Conservation (phyloP, 2,888 invertebrate species). For the Cerceris rybyensis region DNA sequence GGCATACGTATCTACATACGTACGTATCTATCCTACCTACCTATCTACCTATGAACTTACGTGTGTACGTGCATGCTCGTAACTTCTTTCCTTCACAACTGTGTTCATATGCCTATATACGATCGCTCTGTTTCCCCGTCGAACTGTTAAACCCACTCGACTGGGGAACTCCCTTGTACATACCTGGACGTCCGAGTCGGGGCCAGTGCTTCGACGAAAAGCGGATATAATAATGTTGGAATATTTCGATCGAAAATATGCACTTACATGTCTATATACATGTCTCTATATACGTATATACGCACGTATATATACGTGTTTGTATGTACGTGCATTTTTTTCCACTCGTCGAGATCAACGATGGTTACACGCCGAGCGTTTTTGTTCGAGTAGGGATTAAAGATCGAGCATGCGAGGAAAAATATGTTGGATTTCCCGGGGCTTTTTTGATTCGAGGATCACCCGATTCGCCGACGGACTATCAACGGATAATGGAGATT, state of each 20-base stretch:
- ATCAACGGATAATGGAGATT: not conserved
- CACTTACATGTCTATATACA: conserved; percentile 12
- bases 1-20: conserved; percentile 42
- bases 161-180: conserved; percentile 48
- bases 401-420: conserved; percentile 34
- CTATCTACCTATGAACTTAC: conserved; percentile 39
- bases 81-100: conserved; percentile 63
- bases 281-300: conserved; percentile 5
- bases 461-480: not conserved
- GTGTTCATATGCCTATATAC: conserved; percentile 41
- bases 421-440: conserved; percentile 33
- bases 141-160: conserved; percentile 69
- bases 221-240: conserved; percentile 69
- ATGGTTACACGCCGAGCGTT: conserved; percentile 21
- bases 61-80: conserved; percentile 45
- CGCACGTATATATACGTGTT: not conserved
- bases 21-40: conserved; percentile 48
- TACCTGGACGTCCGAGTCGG: conserved; percentile 37
- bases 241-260: conserved; percentile 52
- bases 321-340: not conserved
- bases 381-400: conserved; percentile 57
- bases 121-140: conserved; percentile 42
- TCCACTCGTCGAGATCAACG: conserved; percentile 21
- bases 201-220: conserved; percentile 54
- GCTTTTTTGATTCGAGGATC: conserved; percentile 25